A percentile compares a stretch with the other conserved stretches of the same genome.
Conservation (phyloP, 2,113 vertebrate species). For the Cheirogaleus medius region DNA sequence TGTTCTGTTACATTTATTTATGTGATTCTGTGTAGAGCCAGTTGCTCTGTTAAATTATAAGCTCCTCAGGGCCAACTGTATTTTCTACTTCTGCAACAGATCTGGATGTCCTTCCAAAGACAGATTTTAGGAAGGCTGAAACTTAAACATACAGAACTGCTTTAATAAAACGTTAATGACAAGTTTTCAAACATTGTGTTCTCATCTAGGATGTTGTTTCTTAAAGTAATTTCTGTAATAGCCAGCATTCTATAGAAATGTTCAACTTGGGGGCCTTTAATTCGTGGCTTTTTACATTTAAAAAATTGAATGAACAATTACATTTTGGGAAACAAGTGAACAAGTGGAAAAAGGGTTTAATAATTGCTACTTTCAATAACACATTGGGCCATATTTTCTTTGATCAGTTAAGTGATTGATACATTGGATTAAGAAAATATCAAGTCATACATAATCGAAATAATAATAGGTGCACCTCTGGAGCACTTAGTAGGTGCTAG, state of each 20-base stretch:
- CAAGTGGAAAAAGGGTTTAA: neutral
- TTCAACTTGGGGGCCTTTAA: neutral
- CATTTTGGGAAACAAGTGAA: neutral
- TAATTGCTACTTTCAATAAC: neutral
- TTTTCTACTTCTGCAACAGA: neutral
- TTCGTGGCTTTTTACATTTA: neutral
- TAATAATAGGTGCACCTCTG: neutral
- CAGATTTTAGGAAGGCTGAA: neutral
- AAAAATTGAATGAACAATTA: neutral
- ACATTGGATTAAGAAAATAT: neutral
- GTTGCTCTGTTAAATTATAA: slow-evolving; percentile 38
- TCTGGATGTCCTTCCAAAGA: neutral
- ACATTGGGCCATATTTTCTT: neutral
- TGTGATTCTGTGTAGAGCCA: slow-evolving; percentile 5
- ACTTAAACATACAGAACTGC: neutral
- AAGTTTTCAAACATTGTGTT: neutral
- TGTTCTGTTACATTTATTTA: slow-evolving; percentile 53
- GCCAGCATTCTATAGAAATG: neutral
- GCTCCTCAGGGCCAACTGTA: neutral
- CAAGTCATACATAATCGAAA: neutral
- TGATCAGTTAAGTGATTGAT: neutral
- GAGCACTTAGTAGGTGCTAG: neutral
- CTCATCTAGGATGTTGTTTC: neutral
- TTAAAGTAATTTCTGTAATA: neutral
- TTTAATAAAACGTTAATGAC: neutral